These are phyloP conservation scores for Drosophila lini DNA, from an alignment of 1,140 invertebrate genomes.

Conservation along the genomic window DNA sequence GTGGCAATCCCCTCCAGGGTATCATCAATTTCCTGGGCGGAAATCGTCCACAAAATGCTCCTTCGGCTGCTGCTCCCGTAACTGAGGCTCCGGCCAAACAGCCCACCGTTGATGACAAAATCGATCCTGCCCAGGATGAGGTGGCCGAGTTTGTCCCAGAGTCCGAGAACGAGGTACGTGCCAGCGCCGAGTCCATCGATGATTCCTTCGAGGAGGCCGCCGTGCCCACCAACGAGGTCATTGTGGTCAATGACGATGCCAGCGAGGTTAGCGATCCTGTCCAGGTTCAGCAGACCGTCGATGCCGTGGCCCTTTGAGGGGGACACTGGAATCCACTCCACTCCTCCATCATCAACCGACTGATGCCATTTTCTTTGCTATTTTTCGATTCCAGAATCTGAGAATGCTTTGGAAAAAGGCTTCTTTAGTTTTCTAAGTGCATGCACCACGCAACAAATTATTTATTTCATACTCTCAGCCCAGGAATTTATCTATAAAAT, in stretches of 20 bases:
- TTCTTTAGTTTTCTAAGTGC: slow-evolving; percentile 74
- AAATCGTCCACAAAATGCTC: slow-evolving; percentile 68
- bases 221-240: slow-evolving; percentile 69
- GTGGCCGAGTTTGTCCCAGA: slow-evolving; percentile 33
- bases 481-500: slow-evolving; percentile 66
- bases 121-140: slow-evolving; percentile 53
- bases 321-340: no score
- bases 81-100: slow-evolving; percentile 37
- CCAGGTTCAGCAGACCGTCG: slow-evolving; percentile 11
- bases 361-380: slow-evolving; percentile 65
- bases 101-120: slow-evolving; percentile 63
- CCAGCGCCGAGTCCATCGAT: slow-evolving; percentile 64
- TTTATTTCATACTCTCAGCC: slow-evolving; percentile 79
- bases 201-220: slow-evolving; percentile 74
- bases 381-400: slow-evolving; percentile 40
- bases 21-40: slow-evolving; percentile 77
- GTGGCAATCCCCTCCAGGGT: slow-evolving; percentile 35
- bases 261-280: slow-evolving; percentile 25
- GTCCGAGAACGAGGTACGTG: slow-evolving; percentile 72
- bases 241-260: slow-evolving; percentile 76
- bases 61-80: slow-evolving; percentile 22
- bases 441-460: slow-evolving; percentile 72
- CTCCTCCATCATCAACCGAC: slow-evolving; percentile 30
- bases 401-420: slow-evolving; percentile 36
- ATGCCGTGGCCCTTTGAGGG: slow-evolving; percentile 48